phyloP scores from a whole-genome alignment of 2,888 invertebrate species.

The Xylocampa areola region DNA sequence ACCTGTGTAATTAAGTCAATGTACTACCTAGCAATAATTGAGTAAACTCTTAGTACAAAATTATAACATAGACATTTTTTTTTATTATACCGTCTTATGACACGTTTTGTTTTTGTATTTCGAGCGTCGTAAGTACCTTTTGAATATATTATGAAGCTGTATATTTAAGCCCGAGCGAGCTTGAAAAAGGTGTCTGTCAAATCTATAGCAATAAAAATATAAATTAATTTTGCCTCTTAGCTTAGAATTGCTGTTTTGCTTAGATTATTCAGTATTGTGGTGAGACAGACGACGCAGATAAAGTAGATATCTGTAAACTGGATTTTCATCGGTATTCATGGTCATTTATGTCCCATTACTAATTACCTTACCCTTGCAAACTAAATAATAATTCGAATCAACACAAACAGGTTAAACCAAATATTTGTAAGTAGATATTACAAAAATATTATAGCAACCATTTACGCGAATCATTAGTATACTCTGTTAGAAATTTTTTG shows the following conservation, averaged over 20 bases:
- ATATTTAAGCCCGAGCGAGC: neutral
- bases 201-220: neutral
- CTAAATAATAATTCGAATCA: too few relatives aligned
- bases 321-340: too few relatives aligned
- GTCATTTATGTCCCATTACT: too few relatives aligned
- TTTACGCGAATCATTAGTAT: neutral
- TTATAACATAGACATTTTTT: neutral
- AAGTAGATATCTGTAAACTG: too few relatives aligned
- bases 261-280: neutral
- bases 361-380: too few relatives aligned
- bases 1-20: too few relatives aligned
- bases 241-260: neutral
- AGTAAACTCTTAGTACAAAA: too few relatives aligned
- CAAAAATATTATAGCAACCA: constrained; percentile 1
- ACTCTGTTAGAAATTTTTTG: constrained; percentile 34
- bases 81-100: neutral
- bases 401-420: too few relatives aligned
- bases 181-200: neutral
- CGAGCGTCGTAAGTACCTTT: neutral
- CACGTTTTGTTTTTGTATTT: neutral
- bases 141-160: constrained; percentile 17
- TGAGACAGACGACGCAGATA: too few relatives aligned
- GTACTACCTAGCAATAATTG: too few relatives aligned
- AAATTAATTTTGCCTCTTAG: neutral
- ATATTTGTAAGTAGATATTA: too few relatives aligned